Percentiles rank a stretch among this genome's conserved stretches.
These are phyloP conservation scores for Ctenoplectra terminalis DNA, from an alignment of 1,140 invertebrate genomes.

Conservation along the genomic window DNA sequence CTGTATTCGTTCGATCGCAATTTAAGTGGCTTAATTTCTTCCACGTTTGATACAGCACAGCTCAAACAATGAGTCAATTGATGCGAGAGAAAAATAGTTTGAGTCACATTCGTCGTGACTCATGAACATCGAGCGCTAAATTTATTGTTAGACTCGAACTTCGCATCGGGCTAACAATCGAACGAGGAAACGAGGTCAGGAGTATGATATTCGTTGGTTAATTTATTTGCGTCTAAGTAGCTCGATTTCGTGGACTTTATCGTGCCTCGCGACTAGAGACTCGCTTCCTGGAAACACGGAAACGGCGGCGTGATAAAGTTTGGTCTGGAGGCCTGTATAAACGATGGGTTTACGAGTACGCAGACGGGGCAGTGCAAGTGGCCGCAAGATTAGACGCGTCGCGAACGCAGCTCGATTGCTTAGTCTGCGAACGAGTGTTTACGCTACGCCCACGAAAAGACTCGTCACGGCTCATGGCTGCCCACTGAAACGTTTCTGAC, in stretches of 20 bases:
- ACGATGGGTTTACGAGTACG: slow-evolving; percentile 4
- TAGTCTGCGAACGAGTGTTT: slow-evolving; percentile 51
- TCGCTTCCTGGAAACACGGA: slow-evolving; percentile 20
- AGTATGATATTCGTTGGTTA: neutral
- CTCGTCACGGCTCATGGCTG: slow-evolving; percentile 11
- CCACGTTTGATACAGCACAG: slow-evolving; percentile 6
- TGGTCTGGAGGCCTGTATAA: neutral
- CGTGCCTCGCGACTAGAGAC: slow-evolving; percentile 5
- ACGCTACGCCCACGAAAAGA: slow-evolving; percentile 27
- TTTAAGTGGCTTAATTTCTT: slow-evolving; percentile 40
- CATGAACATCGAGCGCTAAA: slow-evolving; percentile 9
- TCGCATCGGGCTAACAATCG: neutral
- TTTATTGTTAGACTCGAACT: neutral
- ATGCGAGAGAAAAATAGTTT: slow-evolving; percentile 11
- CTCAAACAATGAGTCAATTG: slow-evolving; percentile 46
- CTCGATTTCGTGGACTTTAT: slow-evolving; percentile 1
- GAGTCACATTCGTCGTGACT: slow-evolving; percentile 28
- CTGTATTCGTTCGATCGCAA: slow-evolving; percentile 29
- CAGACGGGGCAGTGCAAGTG: slow-evolving; percentile 5
- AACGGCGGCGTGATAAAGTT: slow-evolving; percentile 16
- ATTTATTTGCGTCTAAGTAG: neutral
- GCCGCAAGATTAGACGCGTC: slow-evolving; percentile 40
- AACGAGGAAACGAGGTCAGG: neutral
- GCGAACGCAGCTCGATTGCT: slow-evolving; percentile 30
- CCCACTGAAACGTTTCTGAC: slow-evolving; percentile 4